phyloP scores from a whole-genome alignment of 2,888 invertebrate species.

The Chrysodeixis includens region DNA sequence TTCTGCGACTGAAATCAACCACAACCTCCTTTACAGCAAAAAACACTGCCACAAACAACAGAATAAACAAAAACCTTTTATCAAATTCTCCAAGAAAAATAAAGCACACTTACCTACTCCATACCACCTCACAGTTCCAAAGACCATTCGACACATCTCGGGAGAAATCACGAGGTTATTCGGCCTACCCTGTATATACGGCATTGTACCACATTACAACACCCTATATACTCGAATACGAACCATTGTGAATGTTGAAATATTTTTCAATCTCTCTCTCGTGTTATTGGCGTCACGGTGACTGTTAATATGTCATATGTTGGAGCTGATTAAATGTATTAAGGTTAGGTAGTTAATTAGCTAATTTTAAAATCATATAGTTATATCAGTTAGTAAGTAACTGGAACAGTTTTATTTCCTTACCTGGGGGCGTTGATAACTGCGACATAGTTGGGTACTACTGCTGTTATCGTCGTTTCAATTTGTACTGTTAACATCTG shows the following conservation, averaged over 20 bases:
- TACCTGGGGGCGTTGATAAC: no score
- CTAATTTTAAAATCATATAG: neutral
- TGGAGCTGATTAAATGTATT: neutral
- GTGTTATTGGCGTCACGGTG: constrained; percentile 24
- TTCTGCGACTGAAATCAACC: no score
- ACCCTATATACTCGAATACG: constrained; percentile 57
- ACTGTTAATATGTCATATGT: constrained; percentile 5
- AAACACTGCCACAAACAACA: no score
- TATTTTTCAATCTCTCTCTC: constrained; percentile 49
- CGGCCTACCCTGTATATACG: constrained; percentile 66
- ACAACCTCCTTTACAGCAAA: no score
- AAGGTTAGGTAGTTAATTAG: neutral
- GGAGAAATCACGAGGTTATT: constrained; percentile 80
- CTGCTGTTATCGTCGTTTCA: no score
- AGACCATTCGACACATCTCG: constrained; percentile 72
- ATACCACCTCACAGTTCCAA: constrained; percentile 63
- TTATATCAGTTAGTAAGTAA: no score
- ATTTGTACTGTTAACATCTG: no score
- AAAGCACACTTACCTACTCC: constrained; percentile 37
- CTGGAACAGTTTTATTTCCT: no score
- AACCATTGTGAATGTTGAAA: constrained; percentile 40
- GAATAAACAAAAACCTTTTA: neutral
- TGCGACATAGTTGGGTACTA: no score
- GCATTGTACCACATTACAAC: constrained; percentile 63
- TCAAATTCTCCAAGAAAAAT: neutral